phyloP scores from a whole-genome alignment of 2,797 vertebrate genomes.

The Pseudochirops cupreus region DNA sequence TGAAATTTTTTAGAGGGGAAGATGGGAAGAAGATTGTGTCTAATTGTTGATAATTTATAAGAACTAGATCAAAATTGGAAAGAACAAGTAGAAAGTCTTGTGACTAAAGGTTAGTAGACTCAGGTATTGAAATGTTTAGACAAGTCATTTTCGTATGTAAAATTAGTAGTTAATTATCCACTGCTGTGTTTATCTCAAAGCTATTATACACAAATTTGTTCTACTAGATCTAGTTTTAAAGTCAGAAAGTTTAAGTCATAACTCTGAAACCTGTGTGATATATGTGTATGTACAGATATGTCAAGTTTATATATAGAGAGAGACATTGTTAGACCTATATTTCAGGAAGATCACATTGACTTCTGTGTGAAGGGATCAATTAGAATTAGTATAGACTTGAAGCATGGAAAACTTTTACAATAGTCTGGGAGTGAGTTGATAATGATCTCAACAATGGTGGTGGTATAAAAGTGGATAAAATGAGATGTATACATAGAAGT shows the following conservation, averaged over 20 bases:
- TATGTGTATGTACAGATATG: too few species aligned
- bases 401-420: too few species aligned
- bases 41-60: neutral
- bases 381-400: too few species aligned
- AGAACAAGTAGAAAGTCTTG: neutral
- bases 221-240: neutral
- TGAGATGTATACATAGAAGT: too few species aligned
- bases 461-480: too few species aligned
- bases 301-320: too few species aligned
- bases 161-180: neutral
- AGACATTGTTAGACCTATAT: too few species aligned
- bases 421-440: too few species aligned
- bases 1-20: neutral
- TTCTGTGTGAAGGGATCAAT: too few species aligned
- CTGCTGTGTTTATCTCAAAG: neutral
- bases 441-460: too few species aligned
- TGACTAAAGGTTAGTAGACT: neutral
- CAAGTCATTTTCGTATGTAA: neutral
- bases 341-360: too few species aligned
- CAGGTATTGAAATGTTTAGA: neutral
- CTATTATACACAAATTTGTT: neutral
- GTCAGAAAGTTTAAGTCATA: neutral
- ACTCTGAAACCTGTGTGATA: neutral
- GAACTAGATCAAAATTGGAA: neutral
- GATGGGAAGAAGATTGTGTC: neutral